Base-by-base conservation (phyloP, 2,888 invertebrate species). In the Orthosia incerta region DNA sequence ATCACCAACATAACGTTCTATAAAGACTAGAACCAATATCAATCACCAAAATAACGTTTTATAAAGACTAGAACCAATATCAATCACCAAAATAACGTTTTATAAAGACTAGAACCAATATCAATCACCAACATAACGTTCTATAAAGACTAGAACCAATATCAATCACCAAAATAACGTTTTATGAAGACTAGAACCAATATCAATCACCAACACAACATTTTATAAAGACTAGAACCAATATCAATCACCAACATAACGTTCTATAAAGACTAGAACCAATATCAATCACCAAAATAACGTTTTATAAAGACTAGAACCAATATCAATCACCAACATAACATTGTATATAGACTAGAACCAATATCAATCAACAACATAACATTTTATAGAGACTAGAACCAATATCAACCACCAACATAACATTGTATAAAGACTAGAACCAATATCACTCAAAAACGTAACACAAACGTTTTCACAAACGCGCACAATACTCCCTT, bases 401-500 rank as follows among this genome's bases (percentile, higher is more conserved):
- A n/a, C n/a, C n/a, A n/a, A n/a, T n/a, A n/a, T 18, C 12, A 63
- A 31, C 46, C 3, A 50, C 18, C 18, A 48, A 53, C 3, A 9
- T 1, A 39, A 39, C 39, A 9, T 39, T 39, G 9, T n/a, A 63
- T 23, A 60, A 56, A 31, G 12, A 13, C 16, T 1, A 55, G 15
- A 65, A 67, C 45, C 57, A 57, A 64, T 71, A 64, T 50, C 77
- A 64, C 77, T 68, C 51, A 60, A 26, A 55, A 64, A 39, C 50
- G 39, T 57, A 71, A 71, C 59, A 31, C 56, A 82, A 71, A 56
- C 31, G 56, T 2, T 64, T 64, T 55, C 26, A 64, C 67, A 77
- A 82, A 55, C 68, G 64, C 26, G 20, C 67, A 77, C 68, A 82
- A 57, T 77, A 59, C 71, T 68, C 71, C 65, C 82, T 61, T 65